Base-by-base conservation (phyloP, 2,113 vertebrate species). In the Serinus canaria region DNA sequence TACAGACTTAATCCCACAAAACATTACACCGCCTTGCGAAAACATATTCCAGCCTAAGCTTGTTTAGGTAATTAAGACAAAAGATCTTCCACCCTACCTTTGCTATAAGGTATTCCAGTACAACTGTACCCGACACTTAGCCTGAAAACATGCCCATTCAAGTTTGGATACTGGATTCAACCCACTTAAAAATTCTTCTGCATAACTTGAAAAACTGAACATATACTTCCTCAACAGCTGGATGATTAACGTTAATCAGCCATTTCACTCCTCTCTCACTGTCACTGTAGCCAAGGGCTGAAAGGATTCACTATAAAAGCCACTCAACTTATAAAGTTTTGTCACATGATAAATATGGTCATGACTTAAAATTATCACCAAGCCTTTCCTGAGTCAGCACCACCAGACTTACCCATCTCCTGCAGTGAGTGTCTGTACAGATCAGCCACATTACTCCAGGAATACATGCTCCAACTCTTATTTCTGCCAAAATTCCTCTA, bases 81-180 rank as follows among this genome's bases (percentile, higher is more conserved):
- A 92, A 87, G 62, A 86, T 90, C 87, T 95, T 95, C 87, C 82
- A 82, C 63, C 92, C 87, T 93, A 59, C 74, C 83, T 87, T 91
- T 90, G 50, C 90, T 73, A 82, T 44, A 93, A 96, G 56, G 90
- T 88, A 96, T 95, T 87, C 62, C 39, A 70, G 75, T 41, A 92
- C 73, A 94, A 80, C 77, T 50, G 70, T 75, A 90, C 83, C 73
- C 30, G 41, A 72, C 78, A 64, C 70, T 78, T 87, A 75, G 59
- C 75, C 82, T 92, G 83, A 83, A 95, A 95, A 95, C 96, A 97
- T 94, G 98, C 72, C 88, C 69, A 41, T 87, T 92, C 96, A 97
- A 90, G 96, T 92, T 4, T 80, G 66, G 72, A 92, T 95, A 92
- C 86, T 79, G 79, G 67, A 89, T 50, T 83, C 58, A 94, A 82